Percentiles rank a stretch among this genome's conserved stretches.
Evolutionary conservation across 2,888 invertebrate genomes (phyloP).

Genomic region (Melieria picta): DNA sequence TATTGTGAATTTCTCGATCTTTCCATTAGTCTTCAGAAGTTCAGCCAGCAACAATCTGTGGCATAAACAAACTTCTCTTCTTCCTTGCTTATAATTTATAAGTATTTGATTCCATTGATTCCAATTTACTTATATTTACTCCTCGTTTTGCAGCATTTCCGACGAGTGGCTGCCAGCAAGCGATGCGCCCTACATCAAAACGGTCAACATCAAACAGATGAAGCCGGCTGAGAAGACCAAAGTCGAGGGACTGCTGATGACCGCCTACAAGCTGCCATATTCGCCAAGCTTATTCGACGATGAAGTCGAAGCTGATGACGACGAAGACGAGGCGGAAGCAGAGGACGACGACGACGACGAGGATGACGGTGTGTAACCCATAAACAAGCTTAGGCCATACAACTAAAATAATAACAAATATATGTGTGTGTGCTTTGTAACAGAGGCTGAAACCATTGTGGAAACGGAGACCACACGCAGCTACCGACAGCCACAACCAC

Average conservation of each 20-base stretch:
- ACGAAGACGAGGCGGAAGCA: slow-evolving; percentile 19
- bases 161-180: slow-evolving; percentile 88
- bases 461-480: slow-evolving; percentile 52
- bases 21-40: not conserved
- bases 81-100: not conserved
- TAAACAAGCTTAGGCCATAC: slow-evolving; percentile 15
- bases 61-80: not conserved
- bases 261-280: slow-evolving; percentile 61
- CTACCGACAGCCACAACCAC: slow-evolving; percentile 54
- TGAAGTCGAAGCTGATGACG: slow-evolving; percentile 38
- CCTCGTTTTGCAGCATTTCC: slow-evolving; percentile 72
- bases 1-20: no score
- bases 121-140: not conserved
- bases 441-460: slow-evolving; percentile 44
- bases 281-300: slow-evolving; percentile 58
- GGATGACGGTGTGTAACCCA: slow-evolving; percentile 42
- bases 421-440: slow-evolving; percentile 14
- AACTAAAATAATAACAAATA: no score
- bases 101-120: no score
- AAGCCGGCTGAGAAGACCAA: slow-evolving; percentile 60
- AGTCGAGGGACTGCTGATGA: slow-evolving; percentile 58
- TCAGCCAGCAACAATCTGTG: not conserved
- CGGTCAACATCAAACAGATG: slow-evolving; percentile 66
- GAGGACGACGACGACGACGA: slow-evolving; percentile 42
- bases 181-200: slow-evolving; percentile 73